These are phyloP conservation scores for Masticophis lateralis DNA, from an alignment of 2,797 vertebrate species.

Conservation along the genomic window DNA sequence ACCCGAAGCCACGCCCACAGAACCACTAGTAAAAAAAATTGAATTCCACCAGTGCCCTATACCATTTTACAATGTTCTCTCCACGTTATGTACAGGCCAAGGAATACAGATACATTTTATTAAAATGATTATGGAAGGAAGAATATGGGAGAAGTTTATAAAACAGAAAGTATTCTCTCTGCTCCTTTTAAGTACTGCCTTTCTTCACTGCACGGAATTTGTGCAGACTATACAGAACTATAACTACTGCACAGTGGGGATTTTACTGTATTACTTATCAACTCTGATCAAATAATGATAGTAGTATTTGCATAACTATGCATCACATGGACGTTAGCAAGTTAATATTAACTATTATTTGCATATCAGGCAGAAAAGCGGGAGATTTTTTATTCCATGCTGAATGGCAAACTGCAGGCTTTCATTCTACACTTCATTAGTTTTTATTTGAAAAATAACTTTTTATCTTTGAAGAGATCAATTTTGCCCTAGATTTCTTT, in stretches of 20 bases:
- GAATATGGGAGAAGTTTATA: background rate
- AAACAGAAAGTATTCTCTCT: background rate
- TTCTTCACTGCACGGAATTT: background rate
- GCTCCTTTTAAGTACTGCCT: background rate
- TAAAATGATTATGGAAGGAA: background rate
- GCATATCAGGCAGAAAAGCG: background rate
- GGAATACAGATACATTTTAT: background rate
- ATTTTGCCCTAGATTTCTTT: background rate
- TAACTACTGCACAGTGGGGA: background rate
- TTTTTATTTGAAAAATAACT: background rate
- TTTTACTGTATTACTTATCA: constrained; percentile 1
- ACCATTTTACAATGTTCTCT: background rate
- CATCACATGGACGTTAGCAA: constrained; percentile 9
- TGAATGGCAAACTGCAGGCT: constrained; percentile 1
- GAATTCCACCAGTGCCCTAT: too few species aligned
- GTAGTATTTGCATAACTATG: constrained; percentile 14
- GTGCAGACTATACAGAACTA: background rate
- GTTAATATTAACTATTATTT: constrained; percentile 8
- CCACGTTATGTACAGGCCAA: background rate
- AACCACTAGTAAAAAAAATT: too few species aligned
- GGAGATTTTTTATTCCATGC: background rate
- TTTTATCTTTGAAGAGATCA: background rate
- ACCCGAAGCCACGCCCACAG: too few species aligned
- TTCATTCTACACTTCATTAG: background rate
- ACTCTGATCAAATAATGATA: constrained; percentile 18